Percentiles rank a stretch among this genome's conserved stretches.
Conservation (phyloP, 1,140 invertebrate species). For the Marisa cornuarietis region DNA sequence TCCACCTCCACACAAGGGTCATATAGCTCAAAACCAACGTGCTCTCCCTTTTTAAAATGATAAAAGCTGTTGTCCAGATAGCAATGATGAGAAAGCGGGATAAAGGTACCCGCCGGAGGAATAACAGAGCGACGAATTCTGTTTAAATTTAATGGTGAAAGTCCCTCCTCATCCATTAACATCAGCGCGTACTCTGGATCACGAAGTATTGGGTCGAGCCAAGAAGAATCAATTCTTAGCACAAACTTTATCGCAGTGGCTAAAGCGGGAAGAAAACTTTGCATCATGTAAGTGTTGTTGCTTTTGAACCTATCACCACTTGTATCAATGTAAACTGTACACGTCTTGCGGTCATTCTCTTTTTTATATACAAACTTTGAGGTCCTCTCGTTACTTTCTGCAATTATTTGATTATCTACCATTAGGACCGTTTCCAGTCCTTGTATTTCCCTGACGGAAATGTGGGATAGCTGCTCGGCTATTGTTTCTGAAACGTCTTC, state of each 20-base stretch:
- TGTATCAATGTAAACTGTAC: too few relatives aligned
- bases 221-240: background rate
- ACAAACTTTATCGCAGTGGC: background rate
- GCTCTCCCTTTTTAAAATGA: conserved; percentile 37
- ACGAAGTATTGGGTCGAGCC: background rate
- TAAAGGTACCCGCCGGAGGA: conserved; percentile 35
- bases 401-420: too few relatives aligned
- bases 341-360: too few relatives aligned
- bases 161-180: background rate
- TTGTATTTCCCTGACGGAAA: background rate
- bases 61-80: conserved; percentile 39
- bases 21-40: conserved; percentile 45
- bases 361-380: too few relatives aligned
- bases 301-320: background rate
- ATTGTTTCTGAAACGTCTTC: background rate
- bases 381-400: too few relatives aligned
- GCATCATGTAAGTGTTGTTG: too few relatives aligned
- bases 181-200: background rate
- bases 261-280: background rate
- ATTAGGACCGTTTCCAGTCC: background rate
- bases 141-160: background rate
- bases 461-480: background rate
- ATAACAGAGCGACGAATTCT: conserved; percentile 12
- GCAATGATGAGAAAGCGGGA: conserved; percentile 37
- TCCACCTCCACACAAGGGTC: conserved; percentile 34